A percentile compares a stretch with the other conserved stretches of the same genome.
Conservation (phyloP, 2,888 invertebrate genomes). For the Anarsia innoxiella region DNA sequence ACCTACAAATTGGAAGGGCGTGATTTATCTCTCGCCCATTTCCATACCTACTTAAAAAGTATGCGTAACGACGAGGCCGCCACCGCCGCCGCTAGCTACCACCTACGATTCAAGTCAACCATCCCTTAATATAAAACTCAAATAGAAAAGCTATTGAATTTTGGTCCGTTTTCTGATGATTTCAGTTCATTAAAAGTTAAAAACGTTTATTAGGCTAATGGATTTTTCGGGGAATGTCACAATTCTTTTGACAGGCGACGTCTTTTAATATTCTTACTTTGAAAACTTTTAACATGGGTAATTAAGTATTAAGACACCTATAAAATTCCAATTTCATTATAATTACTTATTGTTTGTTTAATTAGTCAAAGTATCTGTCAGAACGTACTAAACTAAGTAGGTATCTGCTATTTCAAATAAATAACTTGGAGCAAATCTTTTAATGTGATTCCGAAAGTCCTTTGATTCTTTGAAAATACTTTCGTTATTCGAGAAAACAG, state of each 20-base stretch:
- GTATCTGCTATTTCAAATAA: no score
- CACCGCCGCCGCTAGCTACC: constrained; percentile 2
- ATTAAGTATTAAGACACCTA: no score
- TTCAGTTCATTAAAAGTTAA: constrained; percentile 28
- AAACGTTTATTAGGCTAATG: constrained; percentile 44
- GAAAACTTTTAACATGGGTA: no score
- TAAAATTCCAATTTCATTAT: no score
- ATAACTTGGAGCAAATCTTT: no score
- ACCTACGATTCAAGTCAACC: no score
- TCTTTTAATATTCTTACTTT: no score
- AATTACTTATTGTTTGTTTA: no score
- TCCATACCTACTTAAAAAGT: constrained; percentile 11
- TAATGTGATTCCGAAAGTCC: constrained; percentile 21
- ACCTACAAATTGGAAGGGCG: constrained; percentile 17
- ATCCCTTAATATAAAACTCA: no score
- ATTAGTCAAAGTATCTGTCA: no score
- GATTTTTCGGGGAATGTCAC: constrained; percentile 38
- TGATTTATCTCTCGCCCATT: constrained; percentile 17
- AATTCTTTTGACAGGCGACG: constrained; percentile 52
- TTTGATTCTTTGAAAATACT: constrained; percentile 29
- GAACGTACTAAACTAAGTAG: no score
- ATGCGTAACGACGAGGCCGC: no score
- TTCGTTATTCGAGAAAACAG: constrained; percentile 33
- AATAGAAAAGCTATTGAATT: constrained; percentile 1
- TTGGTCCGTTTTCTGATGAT: constrained; percentile 4